Base-by-base conservation (phyloP, 2,113 vertebrate genomes). In the Anseranas semipalmata region DNA sequence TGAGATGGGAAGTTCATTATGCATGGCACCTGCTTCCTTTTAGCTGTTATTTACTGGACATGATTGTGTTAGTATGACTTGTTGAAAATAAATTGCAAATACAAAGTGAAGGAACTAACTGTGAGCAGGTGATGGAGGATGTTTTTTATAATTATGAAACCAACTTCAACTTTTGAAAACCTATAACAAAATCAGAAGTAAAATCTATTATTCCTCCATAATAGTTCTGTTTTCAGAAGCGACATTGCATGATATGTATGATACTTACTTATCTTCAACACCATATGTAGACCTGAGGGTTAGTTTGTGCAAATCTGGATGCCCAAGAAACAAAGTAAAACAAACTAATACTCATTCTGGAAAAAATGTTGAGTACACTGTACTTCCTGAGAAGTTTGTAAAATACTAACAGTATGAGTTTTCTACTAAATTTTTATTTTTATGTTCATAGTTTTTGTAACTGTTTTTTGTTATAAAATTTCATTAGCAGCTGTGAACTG, bases 401-500 rank as follows among this genome's bases (percentile, higher is more conserved):
- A 91, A 93, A 39, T 2, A n/a, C 18, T 35, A 67, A n/a, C 14
- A 1, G 9, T 73, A 35, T 3, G 14, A 52, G 3, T n/a, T 68
- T 72, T 88, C 17, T 46, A 39, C 9, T 37, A 52, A 53, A 46
- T 65, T 91, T 72, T 52, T 0, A 46, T 66, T 79, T 85, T 41
- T 27, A 20, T 79, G 10, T 37, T 72, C 3, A 5, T 28, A 85
- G 65, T 81, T 86, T 89, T 81, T 39, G 5, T 33, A 35, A 33
- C 15, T 56, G 4, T 66, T 35, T 78, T 86, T 85, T 74, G 15
- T 58, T 74, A 21, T 43, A 84, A 82, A 82, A 30, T 88, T 82
- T 84, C 63, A 83, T 39, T 93, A 84, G 33, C 72, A 90, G 35
- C 86, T 94, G 83, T 75, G 72, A 84, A 81, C 16, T 75, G 46